Base-by-base conservation (phyloP, 2,888 invertebrate genomes). In the Portevinia maculata region DNA sequence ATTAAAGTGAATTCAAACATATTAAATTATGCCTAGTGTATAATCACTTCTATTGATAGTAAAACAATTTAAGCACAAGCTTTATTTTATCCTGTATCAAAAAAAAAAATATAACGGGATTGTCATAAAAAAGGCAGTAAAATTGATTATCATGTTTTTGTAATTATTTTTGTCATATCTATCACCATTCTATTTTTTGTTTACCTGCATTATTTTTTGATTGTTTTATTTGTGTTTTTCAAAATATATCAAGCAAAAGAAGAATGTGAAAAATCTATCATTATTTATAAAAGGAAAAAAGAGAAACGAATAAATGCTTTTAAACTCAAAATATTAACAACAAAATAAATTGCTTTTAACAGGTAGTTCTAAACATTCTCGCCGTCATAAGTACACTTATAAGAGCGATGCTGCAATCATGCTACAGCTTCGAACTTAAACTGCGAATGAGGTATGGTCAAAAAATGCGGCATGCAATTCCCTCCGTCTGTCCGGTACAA, bases 261-360 rank as follows among this genome's bases (percentile, higher is more conserved):
- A 15, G 7, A 7, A 13, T 39, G 15, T 39, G 7, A 62, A 9
- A 15, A 55, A 55, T 19, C 19, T 19, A 65, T 48, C 55, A 74
- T 48, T 65, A 71, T 76, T 76, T 76, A 76, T 65, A 48, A 32
- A 70, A 62, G 30, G 39, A 71, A 52, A 71, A 52, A 53, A 57
- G 71, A 79, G 21, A 55, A 41, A 55, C 13, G 15, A 50, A 67
- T n/a, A 75, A 69, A 48, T 79, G 75, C 74, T 74, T 24, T 79
- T 41, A 17, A 73, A 65, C 28, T 65, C 24, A 48, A 48, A 55
- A 15, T 48, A 30, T 21, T 41, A 41, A 41, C 1, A 44, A 9
- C 7, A 24, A 24, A 46, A 62, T 15, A 15, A 21, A 32, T 19
- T 1, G 1, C 0, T 32, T 13, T 44, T 1, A 21, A 53, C 21